Percentiles rank a stretch among this genome's conserved stretches.
These are phyloP conservation scores for Palythoa grandis DNA, from an alignment of 92 coral and sea anemone genomes.

Conservation along the genomic window DNA sequence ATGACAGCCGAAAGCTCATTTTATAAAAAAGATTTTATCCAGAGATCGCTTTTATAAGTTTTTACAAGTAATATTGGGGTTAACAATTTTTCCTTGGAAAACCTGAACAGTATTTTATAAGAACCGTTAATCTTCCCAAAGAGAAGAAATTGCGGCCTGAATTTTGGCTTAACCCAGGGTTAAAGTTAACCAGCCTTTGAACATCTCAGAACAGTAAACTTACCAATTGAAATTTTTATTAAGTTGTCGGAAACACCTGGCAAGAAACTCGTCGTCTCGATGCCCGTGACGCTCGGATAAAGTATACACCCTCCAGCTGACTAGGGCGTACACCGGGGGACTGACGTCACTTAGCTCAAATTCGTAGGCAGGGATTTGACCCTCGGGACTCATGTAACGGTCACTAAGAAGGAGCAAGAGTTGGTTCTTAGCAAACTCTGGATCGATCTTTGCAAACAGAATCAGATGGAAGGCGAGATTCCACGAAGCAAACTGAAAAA, in stretches of 20 bases:
- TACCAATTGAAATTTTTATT: conserved; percentile 91
- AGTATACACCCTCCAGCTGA: conserved; percentile 79
- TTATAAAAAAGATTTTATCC: no score
- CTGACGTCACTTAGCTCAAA: conserved; percentile 95
- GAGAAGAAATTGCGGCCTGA: no score
- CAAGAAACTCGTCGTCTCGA: conserved; percentile 83
- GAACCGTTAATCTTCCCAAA: no score
- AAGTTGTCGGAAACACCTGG: conserved; percentile 92
- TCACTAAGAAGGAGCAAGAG: conserved; percentile 84
- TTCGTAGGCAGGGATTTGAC: conserved; percentile 96
- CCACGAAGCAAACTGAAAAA: conserved; percentile 87
- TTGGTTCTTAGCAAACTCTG: conserved; percentile 91
- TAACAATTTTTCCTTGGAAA: no score
- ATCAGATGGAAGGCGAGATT: conserved; percentile 90
- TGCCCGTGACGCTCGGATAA: conserved; percentile 77
- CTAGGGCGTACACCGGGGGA: conserved; percentile 94
- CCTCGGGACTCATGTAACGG: conserved; percentile 89
- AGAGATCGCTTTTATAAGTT: no score
- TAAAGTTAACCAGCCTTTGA: no score
- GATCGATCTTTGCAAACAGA: conserved; percentile 84
- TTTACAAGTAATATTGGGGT: no score
- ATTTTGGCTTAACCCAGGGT: no score
- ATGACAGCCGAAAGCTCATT: no score
- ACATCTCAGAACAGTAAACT: neutral
- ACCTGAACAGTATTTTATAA: no score